Percentiles rank a stretch among this genome's conserved stretches.
Evolutionary conservation across 2,113 vertebrate species (phyloP).

Genomic region (Phyllopteryx taeniolatus): DNA sequence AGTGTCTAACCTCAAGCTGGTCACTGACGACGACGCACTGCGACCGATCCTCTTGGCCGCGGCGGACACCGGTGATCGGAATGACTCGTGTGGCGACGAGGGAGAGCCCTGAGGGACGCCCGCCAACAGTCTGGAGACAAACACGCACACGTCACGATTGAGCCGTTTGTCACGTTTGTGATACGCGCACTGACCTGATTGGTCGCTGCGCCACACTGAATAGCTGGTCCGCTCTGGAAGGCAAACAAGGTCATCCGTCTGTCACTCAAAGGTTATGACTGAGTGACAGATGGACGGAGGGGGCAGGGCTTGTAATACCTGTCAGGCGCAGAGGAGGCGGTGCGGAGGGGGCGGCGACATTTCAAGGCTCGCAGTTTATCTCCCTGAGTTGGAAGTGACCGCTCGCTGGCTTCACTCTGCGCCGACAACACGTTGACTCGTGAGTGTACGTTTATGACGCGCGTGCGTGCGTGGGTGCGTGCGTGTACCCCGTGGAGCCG

Average conservation of each 20-base stretch:
- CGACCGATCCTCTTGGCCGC: conserved; percentile 81
- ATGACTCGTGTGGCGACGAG: conserved; percentile 79
- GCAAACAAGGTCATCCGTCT: neutral
- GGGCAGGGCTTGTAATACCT: conserved; percentile 61
- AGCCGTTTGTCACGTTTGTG: neutral
- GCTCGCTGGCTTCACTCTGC: conserved; percentile 77
- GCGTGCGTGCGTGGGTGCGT: neutral
- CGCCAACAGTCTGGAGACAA: conserved; percentile 67
- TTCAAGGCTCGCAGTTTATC: conserved; percentile 97
- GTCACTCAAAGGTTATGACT: neutral
- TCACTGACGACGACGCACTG: conserved; percentile 62
- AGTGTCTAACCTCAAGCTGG: conserved; percentile 76
- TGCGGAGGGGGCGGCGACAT: conserved; percentile 78
- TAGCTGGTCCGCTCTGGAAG: neutral
- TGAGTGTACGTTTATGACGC: too few species aligned
- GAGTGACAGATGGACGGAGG: neutral
- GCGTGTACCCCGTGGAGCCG: conserved; percentile 76
- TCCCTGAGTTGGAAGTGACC: conserved; percentile 83
- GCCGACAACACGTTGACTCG: conserved; percentile 8
- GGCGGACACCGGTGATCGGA: conserved; percentile 74
- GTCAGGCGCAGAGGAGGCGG: conserved; percentile 74
- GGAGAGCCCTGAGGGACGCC: conserved; percentile 68
- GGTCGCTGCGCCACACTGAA: neutral
- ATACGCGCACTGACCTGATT: neutral
- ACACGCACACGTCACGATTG: neutral